Evolutionary conservation across 2,113 vertebrate species (phyloP).

Genomic region (Pongo pygmaeus): DNA sequence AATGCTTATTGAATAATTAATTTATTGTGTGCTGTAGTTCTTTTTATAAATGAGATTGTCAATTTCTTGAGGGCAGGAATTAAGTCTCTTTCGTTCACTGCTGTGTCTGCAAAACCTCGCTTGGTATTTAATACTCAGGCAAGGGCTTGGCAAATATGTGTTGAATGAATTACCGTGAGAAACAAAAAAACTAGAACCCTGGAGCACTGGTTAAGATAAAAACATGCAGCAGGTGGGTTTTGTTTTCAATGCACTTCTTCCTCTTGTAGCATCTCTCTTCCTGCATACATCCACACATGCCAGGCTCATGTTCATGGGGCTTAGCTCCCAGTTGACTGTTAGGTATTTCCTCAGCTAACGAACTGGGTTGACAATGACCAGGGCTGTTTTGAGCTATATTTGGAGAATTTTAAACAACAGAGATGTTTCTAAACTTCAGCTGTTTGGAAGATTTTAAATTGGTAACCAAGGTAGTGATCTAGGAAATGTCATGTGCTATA

Average conservation of each 20-base stretch:
- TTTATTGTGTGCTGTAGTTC: neutral
- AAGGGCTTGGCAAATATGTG: neutral
- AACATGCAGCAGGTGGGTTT: neutral
- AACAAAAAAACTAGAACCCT: neutral
- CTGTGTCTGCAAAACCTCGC: neutral
- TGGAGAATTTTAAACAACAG: neutral
- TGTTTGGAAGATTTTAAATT: slow-evolving; percentile 32
- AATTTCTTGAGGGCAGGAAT: neutral
- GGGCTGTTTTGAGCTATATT: neutral
- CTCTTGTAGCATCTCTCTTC: neutral
- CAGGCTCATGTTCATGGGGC: neutral
- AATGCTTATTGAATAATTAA: neutral
- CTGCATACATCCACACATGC: neutral
- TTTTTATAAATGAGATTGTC: neutral
- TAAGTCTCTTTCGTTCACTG: neutral
- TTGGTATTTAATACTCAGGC: neutral
- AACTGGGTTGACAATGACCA: neutral
- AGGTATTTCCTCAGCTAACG: neutral
- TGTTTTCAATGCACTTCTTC: neutral
- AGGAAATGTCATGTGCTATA: neutral
- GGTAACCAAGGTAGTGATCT: neutral
- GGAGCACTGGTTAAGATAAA: neutral
- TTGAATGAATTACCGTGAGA: neutral
- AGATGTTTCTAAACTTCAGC: neutral
- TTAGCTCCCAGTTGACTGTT: neutral